phyloP scores from a whole-genome alignment of 2,888 invertebrate genomes.

The Acanthococcus lagerstroemiae region DNA sequence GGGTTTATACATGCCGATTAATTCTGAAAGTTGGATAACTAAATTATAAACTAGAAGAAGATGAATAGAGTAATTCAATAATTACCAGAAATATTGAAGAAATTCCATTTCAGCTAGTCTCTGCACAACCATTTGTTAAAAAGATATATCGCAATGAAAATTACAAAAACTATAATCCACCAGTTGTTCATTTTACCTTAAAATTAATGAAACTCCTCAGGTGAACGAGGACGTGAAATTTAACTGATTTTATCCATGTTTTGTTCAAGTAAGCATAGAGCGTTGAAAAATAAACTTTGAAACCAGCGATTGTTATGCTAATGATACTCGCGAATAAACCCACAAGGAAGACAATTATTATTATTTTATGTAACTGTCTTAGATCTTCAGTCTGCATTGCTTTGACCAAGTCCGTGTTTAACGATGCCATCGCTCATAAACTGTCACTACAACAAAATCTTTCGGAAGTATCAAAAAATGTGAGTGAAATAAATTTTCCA shows the following conservation, averaged over 20 bases:
- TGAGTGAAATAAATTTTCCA: not conserved
- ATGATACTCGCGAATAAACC: too few relatives aligned
- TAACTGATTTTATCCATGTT: not conserved
- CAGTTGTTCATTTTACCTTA: too few relatives aligned
- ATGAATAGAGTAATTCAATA: too few relatives aligned
- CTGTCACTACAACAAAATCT: not conserved
- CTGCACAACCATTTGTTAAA: conserved; percentile 25
- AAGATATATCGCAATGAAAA: conserved; percentile 10
- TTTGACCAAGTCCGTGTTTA: not conserved
- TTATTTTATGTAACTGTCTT: too few relatives aligned
- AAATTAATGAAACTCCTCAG: too few relatives aligned
- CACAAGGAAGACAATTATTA: too few relatives aligned
- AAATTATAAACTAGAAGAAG: too few relatives aligned
- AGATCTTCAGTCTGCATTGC: not conserved
- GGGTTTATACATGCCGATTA: too few relatives aligned
- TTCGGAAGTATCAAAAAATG: not conserved
- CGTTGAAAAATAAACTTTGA: not conserved
- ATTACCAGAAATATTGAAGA: too few relatives aligned
- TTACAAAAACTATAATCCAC: conserved; percentile 6
- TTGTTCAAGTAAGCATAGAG: not conserved
- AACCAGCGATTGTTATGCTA: not conserved
- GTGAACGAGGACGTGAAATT: too few relatives aligned
- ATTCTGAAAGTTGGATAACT: too few relatives aligned
- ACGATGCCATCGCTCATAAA: not conserved
- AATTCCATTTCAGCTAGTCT: conserved; percentile 5